These are phyloP conservation scores for Poecilia gillii DNA, from an alignment of 2,797 vertebrate species.

Conservation along the genomic window DNA sequence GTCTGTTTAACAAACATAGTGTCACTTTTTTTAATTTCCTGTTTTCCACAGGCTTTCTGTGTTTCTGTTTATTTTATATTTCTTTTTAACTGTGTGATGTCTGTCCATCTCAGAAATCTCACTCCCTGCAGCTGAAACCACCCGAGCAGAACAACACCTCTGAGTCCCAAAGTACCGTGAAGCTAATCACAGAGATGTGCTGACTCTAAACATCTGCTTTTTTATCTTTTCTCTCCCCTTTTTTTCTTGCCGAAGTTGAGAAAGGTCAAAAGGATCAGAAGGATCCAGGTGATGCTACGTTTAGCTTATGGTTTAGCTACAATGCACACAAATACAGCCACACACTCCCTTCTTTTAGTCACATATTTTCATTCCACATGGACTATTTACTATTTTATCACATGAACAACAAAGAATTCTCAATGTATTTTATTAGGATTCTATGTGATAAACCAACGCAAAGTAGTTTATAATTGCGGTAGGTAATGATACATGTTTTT, in stretches of 20 bases:
- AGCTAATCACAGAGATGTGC: conserved; percentile 73
- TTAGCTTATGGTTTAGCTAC: conserved; percentile 87
- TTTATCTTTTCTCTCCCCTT: conserved; percentile 86
- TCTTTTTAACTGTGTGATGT: conserved; percentile 68
- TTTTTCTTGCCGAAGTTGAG: conserved; percentile 85
- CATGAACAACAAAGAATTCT: background rate
- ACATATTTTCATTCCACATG: background rate
- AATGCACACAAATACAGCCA: conserved; percentile 47
- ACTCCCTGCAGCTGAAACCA: conserved; percentile 62
- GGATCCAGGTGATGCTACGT: conserved; percentile 99
- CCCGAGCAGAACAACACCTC: conserved; percentile 64
- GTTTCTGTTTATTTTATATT: conserved; percentile 24
- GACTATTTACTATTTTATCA: background rate
- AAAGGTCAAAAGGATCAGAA: conserved; percentile 97
- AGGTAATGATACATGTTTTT: background rate
- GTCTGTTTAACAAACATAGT: conserved; percentile 78
- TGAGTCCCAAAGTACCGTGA: conserved; percentile 46
- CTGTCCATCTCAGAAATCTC: conserved; percentile 69
- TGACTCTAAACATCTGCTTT: conserved; percentile 92
- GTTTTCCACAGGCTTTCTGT: conserved; percentile 81
- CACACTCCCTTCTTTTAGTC: conserved; percentile 19
- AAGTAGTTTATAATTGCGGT: background rate
- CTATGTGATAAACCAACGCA: background rate
- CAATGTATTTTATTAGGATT: background rate
- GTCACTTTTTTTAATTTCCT: conserved; percentile 71